These are phyloP conservation scores for Egretta garzetta DNA, from an alignment of 2,113 vertebrate genomes.

Conservation along the genomic window DNA sequence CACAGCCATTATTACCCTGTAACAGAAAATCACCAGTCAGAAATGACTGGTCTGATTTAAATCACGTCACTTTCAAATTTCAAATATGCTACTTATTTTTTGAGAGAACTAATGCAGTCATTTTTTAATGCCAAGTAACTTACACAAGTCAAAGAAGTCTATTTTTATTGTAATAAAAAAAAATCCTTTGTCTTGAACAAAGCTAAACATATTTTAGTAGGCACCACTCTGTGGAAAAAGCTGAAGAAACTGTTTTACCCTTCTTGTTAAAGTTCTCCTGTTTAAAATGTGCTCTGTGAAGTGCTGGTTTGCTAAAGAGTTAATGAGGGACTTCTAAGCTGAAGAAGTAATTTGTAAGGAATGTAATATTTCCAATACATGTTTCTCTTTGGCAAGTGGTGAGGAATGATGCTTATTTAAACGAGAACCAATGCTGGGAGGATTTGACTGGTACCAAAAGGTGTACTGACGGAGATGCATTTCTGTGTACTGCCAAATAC, in stretches of 20 bases:
- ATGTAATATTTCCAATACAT: not conserved
- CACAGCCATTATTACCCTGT: not conserved
- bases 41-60: not conserved
- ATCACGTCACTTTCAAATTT: not conserved
- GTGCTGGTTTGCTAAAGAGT: not conserved
- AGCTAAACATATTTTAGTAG: not conserved
- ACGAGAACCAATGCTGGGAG: not conserved
- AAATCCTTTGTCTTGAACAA: not conserved
- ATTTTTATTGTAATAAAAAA: conserved; percentile 20
- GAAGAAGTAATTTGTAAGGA: not conserved
- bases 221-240: not conserved
- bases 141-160: not conserved
- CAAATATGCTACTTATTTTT: not conserved
- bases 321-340: not conserved
- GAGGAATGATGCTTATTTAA: not conserved
- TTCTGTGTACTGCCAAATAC: not conserved
- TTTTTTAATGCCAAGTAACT: conserved; percentile 1
- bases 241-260: not conserved
- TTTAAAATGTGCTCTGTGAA: not conserved
- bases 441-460: conserved; percentile 7
- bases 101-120: not conserved
- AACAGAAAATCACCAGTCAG: not conserved
- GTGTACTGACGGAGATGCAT: not conserved
- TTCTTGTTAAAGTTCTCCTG: not conserved
- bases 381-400: not conserved